phyloP scores from a whole-genome alignment of 2,888 invertebrate genomes.

The Barypeithes pellucidus region DNA sequence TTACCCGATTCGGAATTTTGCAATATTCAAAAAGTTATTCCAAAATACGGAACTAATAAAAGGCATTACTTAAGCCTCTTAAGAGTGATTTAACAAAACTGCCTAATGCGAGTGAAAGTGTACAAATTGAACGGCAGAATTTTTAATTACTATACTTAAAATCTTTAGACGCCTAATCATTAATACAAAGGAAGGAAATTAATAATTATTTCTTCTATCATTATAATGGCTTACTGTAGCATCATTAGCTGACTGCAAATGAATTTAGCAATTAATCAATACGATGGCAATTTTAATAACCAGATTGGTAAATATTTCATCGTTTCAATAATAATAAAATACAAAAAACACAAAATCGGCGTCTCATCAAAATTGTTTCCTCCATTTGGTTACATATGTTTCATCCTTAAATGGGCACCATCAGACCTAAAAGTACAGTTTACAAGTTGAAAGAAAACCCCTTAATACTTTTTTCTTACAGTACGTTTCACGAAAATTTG shows the following conservation, averaged over 20 bases:
- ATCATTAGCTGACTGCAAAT: constrained; percentile 2
- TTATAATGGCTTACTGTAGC: background rate
- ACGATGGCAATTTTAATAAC: background rate
- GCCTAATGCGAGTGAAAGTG: constrained; percentile 26
- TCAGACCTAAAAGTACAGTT: too few relatives aligned
- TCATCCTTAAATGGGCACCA: too few relatives aligned
- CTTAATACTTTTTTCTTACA: too few relatives aligned
- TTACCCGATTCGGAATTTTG: constrained; percentile 11
- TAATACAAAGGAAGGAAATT: background rate
- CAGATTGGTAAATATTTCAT: too few relatives aligned
- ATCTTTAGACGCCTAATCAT: background rate
- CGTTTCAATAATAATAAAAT: too few relatives aligned
- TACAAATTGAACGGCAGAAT: constrained; percentile 2
- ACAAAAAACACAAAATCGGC: too few relatives aligned
- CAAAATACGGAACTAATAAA: constrained; percentile 22
- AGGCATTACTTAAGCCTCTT: constrained; percentile 8
- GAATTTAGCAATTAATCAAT: constrained; percentile 5
- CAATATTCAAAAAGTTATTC: constrained; percentile 22
- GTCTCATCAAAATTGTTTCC: too few relatives aligned
- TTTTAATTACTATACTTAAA: constrained; percentile 15
- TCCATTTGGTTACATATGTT: too few relatives aligned
- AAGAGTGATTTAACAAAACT: constrained; percentile 15
- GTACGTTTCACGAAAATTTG: too few relatives aligned
- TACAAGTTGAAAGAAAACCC: too few relatives aligned
- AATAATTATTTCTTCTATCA: constrained; percentile 7